Conservation (phyloP, 2,113 vertebrate species). For the Pungitius pungitius region DNA sequence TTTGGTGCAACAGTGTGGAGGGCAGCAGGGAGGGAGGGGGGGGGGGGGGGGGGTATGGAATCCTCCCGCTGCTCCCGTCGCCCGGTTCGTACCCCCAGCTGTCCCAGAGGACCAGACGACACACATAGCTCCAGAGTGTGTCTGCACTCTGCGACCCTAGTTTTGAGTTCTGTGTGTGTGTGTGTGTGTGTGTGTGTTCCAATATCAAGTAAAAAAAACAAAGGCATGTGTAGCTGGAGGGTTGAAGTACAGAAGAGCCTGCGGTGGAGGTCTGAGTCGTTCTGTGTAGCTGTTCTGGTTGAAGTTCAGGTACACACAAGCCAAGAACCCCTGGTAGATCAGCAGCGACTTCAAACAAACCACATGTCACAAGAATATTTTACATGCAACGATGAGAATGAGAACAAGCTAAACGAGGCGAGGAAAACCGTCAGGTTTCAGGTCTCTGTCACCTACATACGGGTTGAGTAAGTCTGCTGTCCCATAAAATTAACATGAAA, state of each 20-base stretch:
- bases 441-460: conserved; percentile 18
- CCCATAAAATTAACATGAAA: not conserved
- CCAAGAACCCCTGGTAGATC: conserved; percentile 7
- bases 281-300: not conserved
- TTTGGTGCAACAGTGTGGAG: conserved; percentile 10
- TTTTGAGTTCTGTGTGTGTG: conserved; percentile 16
- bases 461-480: conserved; percentile 11
- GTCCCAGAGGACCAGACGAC: conserved; percentile 72
- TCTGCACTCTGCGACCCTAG: conserved; percentile 69
- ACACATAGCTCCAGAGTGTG: conserved; percentile 63
- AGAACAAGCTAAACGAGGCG: conserved; percentile 18
- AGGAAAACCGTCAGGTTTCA: conserved; percentile 7
- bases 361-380: conserved; percentile 4
- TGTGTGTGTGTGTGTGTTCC: conserved; percentile 30
- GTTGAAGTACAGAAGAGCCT: not conserved
- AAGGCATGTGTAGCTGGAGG: conserved; percentile 20
- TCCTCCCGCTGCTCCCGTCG: conserved; percentile 55
- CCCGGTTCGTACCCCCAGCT: conserved; percentile 70
- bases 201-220: conserved; percentile 30
- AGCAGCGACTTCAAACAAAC: conserved; percentile 14
- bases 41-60: conserved; percentile 39
- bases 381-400: conserved; percentile 20
- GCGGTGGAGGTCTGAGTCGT: not conserved
- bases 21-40: conserved; percentile 3
- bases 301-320: conserved; percentile 16